Conservation (phyloP, 2,113 vertebrate genomes). For the Ameiurus melas region DNA sequence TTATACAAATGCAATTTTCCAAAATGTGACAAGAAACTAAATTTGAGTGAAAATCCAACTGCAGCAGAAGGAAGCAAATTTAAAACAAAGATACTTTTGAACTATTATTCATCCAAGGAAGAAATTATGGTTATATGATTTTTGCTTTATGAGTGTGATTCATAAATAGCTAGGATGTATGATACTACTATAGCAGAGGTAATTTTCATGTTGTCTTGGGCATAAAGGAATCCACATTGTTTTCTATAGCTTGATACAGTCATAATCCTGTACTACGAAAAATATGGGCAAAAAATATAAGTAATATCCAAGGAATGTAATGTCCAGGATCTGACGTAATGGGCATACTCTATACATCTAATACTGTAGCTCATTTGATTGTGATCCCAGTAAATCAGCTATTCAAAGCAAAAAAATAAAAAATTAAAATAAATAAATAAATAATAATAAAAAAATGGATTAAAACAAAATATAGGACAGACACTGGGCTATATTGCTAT, state of each 20-base stretch:
- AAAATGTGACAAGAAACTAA: neutral
- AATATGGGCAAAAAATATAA: neutral
- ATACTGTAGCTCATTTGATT: neutral
- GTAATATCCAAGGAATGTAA: neutral
- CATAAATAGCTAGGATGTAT: constrained; percentile 42
- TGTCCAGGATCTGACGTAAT: neutral
- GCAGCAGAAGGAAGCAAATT: neutral
- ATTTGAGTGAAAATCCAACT: neutral
- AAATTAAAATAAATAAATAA: no score
- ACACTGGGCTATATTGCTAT: neutral
- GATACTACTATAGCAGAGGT: constrained; percentile 41
- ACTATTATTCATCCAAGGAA: neutral
- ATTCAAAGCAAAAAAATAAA: neutral
- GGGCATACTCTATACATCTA: neutral
- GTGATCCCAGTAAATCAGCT: neutral
- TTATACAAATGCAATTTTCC: neutral
- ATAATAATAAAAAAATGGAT: neutral
- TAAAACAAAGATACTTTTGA: neutral
- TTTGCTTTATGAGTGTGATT: no score
- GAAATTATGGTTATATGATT: constrained; percentile 52
- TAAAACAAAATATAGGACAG: neutral
- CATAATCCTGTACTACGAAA: neutral
- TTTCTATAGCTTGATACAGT: neutral
- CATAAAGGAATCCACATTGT: constrained; percentile 33
- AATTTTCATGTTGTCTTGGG: constrained; percentile 40